Conservation (phyloP, 2,797 vertebrate species). For the Sebastes diaconus region DNA sequence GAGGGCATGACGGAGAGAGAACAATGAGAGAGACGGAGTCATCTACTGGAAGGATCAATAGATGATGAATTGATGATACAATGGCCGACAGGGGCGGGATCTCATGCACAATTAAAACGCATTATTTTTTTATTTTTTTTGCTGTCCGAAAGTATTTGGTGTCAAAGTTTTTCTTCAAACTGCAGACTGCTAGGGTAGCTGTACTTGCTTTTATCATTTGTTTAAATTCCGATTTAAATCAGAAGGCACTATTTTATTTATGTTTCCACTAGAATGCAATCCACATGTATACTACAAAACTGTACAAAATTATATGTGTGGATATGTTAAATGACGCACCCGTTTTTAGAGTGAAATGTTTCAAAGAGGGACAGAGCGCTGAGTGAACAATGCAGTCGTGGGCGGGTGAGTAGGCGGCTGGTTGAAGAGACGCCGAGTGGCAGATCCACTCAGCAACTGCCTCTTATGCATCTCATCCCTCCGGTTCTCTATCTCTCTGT, state of each 20-base stretch:
- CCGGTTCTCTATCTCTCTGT: conserved; percentile 19
- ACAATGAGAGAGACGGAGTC: neutral
- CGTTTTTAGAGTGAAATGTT: conserved; percentile 53
- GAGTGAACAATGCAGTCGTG: conserved; percentile 66
- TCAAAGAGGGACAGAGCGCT: conserved; percentile 48
- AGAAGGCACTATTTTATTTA: neutral
- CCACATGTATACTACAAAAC: neutral
- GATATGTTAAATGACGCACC: conserved; percentile 24
- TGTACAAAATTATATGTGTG: neutral
- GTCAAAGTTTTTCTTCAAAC: neutral
- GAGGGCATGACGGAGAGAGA: neutral
- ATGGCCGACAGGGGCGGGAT: neutral
- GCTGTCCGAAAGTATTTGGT: neutral
- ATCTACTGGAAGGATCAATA: conserved; percentile 25
- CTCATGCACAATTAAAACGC: neutral
- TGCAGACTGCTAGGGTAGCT: neutral
- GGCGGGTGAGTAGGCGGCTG: conserved; percentile 65
- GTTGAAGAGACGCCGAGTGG: conserved; percentile 61
- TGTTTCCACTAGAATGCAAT: neutral
- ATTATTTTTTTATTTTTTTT: neutral
- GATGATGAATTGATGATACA: conserved; percentile 18
- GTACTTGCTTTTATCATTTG: neutral
- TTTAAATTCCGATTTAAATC: neutral
- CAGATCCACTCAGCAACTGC: conserved; percentile 55
- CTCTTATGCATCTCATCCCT: conserved; percentile 55